Conservation (phyloP, 2,113 vertebrate genomes). For the Paradoxurus hermaphroditus region DNA sequence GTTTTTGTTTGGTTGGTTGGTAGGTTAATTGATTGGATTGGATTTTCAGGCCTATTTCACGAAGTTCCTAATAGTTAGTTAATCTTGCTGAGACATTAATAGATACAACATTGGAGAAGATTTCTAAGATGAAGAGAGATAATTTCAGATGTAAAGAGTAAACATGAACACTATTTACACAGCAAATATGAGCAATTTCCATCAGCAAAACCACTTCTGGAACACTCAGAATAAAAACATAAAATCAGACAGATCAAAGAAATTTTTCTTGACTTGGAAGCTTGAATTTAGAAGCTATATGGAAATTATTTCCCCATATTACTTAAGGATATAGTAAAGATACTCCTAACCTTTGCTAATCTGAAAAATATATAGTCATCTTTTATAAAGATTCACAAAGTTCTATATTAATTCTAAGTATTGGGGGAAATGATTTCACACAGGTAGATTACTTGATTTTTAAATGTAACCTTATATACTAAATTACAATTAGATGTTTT, state of each 20-base stretch:
- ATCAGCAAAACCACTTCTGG: neutral
- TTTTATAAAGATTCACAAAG: slow-evolving; percentile 14
- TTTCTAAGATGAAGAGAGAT: slow-evolving; percentile 25
- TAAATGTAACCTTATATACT: slow-evolving; percentile 26
- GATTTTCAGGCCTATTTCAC: slow-evolving; percentile 34
- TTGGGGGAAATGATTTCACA: neutral
- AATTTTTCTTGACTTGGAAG: slow-evolving; percentile 23
- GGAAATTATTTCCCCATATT: neutral
- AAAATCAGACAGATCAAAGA: slow-evolving; percentile 20
- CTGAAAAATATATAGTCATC: neutral
- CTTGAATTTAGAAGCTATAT: slow-evolving; percentile 48
- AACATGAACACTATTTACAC: neutral
- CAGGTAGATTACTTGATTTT: slow-evolving; percentile 9
- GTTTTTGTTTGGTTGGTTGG: slow-evolving; percentile 50
- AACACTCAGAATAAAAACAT: slow-evolving; percentile 7
- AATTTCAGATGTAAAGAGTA: slow-evolving; percentile 49
- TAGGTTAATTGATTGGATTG: slow-evolving; percentile 20
- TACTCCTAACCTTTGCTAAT: neutral
- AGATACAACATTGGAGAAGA: slow-evolving; percentile 1
- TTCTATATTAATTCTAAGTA: slow-evolving; percentile 17
- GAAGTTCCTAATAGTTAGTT: slow-evolving; percentile 31
- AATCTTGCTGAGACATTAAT: slow-evolving; percentile 50
- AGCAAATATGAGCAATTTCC: slow-evolving; percentile 13
- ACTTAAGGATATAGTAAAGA: neutral
- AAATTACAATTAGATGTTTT: slow-evolving; percentile 13